Conservation (phyloP, 2,888 invertebrate species). For the Lasioglossum figueresi region DNA sequence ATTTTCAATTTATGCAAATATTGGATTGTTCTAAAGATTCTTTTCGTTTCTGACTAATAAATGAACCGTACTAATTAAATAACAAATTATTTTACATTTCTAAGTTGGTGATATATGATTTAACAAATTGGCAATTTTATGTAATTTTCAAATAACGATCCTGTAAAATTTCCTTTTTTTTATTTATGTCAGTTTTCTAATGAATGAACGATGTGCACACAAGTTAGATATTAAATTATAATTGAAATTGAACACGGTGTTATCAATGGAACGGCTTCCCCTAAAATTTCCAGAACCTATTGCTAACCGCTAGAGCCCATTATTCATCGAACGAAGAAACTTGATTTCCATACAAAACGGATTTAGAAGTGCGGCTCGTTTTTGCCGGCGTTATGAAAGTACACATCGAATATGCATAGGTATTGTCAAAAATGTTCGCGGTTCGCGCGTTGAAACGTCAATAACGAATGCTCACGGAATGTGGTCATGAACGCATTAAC, state of each 20-base stretch:
- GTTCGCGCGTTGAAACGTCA: conserved; percentile 55
- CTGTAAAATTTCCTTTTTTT: too few species aligned
- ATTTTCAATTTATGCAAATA: background rate
- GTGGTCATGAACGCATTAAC: conserved; percentile 72
- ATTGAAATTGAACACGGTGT: background rate
- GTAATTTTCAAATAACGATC: too few species aligned
- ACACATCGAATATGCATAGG: background rate
- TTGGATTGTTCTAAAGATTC: background rate
- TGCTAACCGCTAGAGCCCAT: background rate
- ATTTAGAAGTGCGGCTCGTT: background rate
- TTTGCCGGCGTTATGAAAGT: background rate
- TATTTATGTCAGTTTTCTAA: too few species aligned
- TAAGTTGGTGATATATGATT: too few species aligned
- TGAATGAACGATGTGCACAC: too few species aligned
- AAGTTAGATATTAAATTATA: background rate
- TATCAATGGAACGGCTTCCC: background rate
- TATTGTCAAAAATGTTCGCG: conserved; percentile 49
- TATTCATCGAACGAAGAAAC: background rate
- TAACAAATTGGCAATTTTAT: too few species aligned
- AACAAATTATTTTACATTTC: too few species aligned
- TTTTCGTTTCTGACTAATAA: background rate
- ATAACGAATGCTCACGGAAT: conserved; percentile 71
- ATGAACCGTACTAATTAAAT: background rate
- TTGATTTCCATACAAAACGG: background rate
- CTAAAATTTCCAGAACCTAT: background rate